phyloP scores from a whole-genome alignment of 2,113 vertebrate genomes.

The Paracanthobrama guichenoti region DNA sequence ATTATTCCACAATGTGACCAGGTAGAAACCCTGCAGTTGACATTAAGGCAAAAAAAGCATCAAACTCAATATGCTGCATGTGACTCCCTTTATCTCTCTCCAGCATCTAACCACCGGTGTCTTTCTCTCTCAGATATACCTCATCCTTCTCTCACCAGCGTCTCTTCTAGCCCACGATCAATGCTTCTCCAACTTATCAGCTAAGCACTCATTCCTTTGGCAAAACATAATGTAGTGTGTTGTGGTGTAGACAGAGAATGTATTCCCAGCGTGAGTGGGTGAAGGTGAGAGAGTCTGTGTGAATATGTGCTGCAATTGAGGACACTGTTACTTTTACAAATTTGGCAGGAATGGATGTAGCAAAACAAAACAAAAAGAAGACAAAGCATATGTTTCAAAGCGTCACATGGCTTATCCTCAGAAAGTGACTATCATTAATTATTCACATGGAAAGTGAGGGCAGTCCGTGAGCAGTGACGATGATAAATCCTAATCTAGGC shows the following conservation, averaged over 20 bases:
- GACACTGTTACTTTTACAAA: constrained; percentile 62
- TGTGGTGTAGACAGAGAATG: constrained; percentile 57
- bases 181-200: constrained; percentile 40
- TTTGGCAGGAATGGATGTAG: constrained; percentile 55
- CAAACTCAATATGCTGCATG: constrained; percentile 71
- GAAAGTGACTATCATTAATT: constrained; percentile 68
- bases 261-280: constrained; percentile 62
- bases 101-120: neutral
- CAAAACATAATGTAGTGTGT: constrained; percentile 63
- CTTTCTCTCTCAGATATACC: neutral
- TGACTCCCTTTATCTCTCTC: constrained; percentile 50
- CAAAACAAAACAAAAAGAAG: constrained; percentile 70
- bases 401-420: constrained; percentile 79
- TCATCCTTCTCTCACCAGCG: neutral
- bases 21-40: constrained; percentile 72
- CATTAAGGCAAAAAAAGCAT: constrained; percentile 78
- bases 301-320: constrained; percentile 62
- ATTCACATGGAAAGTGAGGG: constrained; percentile 48
- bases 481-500: constrained; percentile 69
- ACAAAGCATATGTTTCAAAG: constrained; percentile 74
- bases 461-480: constrained; percentile 58
- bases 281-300: constrained; percentile 58
- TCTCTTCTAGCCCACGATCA: neutral
- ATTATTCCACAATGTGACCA: constrained; percentile 72
- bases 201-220: constrained; percentile 71